Evolutionary conservation across 2,113 vertebrate genomes (phyloP).

Genomic region (Engraulis encrasicolus): DNA sequence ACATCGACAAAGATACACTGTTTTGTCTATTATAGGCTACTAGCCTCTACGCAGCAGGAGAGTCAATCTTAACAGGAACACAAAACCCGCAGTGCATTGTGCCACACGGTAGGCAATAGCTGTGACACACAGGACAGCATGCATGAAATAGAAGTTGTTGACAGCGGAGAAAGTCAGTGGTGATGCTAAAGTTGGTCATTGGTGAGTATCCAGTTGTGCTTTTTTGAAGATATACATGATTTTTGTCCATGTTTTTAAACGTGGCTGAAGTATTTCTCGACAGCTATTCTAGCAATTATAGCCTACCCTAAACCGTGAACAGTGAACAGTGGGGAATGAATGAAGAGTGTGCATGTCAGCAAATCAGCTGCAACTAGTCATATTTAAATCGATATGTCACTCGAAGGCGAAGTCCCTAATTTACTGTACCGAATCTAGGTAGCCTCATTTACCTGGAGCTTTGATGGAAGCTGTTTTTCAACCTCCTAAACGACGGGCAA

Average conservation of each 20-base stretch:
- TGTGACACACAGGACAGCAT: not conserved
- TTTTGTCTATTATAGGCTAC: not conserved
- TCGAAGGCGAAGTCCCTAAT: not conserved
- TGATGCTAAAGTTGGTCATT: not conserved
- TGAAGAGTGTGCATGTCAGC: not conserved
- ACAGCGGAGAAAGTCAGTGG: no score
- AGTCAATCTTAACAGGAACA: not conserved
- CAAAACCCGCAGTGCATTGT: not conserved
- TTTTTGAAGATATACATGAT: not conserved
- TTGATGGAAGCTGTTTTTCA: conserved; percentile 76
- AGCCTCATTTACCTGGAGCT: not conserved
- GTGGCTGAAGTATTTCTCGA: not conserved
- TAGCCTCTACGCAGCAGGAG: not conserved
- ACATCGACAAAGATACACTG: not conserved
- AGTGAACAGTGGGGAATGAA: not conserved
- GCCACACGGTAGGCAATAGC: not conserved
- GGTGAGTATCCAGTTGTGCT: not conserved
- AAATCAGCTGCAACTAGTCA: not conserved
- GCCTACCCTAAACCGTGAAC: not conserved
- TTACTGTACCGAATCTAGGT: no score
- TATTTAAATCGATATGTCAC: not conserved
- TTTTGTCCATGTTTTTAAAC: not conserved
- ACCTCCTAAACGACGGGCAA: conserved; percentile 81
- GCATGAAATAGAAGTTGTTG: not conserved
- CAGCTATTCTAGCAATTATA: not conserved